phyloP scores from a whole-genome alignment of 2,888 invertebrate species.

The Ornithoptera alexandrae region DNA sequence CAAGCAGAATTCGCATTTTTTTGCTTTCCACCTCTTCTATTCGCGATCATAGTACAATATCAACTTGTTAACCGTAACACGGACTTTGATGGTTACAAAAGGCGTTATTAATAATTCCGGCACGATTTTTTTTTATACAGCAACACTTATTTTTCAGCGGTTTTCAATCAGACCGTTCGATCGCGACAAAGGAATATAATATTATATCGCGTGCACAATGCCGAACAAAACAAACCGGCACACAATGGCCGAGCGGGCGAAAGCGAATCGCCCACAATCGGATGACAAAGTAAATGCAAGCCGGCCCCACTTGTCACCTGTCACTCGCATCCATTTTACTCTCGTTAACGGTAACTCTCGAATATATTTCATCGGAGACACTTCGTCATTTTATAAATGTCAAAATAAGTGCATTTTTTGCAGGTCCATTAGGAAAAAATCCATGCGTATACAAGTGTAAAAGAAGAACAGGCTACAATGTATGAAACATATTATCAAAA shows the following conservation, averaged over 20 bases:
- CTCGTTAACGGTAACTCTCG: conserved; percentile 31
- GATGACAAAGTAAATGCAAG: conserved; percentile 25
- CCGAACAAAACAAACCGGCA: conserved; percentile 5
- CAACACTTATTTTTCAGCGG: conserved; percentile 9
- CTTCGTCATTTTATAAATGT: conserved; percentile 25
- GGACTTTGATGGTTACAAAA: neutral
- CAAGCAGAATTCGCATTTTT: neutral
- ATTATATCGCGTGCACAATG: conserved; percentile 17
- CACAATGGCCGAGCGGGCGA: conserved; percentile 22
- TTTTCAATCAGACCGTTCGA: conserved; percentile 15
- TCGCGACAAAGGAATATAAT: conserved; percentile 21
- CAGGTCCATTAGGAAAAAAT: neutral
- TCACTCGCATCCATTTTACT: conserved; percentile 31
- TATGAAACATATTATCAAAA: too few relatives aligned
- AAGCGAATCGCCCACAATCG: conserved; percentile 26
- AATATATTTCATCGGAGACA: conserved; percentile 24
- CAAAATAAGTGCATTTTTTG: conserved; percentile 3
- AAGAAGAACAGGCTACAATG: neutral
- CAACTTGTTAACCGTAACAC: conserved; percentile 11
- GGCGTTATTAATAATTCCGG: conserved; percentile 7
- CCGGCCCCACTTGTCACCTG: conserved; percentile 28
- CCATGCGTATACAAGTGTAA: neutral
- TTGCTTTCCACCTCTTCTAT: neutral
- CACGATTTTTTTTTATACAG: conserved; percentile 7
- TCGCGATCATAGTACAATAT: neutral